Evolutionary conservation across 2,797 vertebrate genomes (phyloP).

Genomic region (Leptatherina wallacei): DNA sequence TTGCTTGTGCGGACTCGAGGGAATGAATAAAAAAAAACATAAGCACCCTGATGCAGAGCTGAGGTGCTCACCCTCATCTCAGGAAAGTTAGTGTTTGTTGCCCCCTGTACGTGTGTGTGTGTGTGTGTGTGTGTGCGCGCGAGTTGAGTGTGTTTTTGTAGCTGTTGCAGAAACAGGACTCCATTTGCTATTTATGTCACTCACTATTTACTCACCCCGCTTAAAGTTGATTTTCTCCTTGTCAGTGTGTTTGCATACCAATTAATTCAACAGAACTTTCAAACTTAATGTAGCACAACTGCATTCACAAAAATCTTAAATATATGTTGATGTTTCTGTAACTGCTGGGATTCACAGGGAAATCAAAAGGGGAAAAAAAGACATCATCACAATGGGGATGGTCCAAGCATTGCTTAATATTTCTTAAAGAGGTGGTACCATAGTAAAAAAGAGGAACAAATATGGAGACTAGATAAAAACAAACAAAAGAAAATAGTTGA

Average conservation of each 20-base stretch:
- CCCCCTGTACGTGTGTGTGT: slow-evolving; percentile 16
- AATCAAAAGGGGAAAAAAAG: not conserved
- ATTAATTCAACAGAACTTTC: slow-evolving; percentile 11
- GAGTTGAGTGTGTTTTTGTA: slow-evolving; percentile 30
- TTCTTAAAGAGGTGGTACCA: too few species aligned
- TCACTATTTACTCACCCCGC: slow-evolving; percentile 41
- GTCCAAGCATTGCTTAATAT: too few species aligned
- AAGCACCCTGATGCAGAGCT: slow-evolving; percentile 28
- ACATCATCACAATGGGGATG: too few species aligned
- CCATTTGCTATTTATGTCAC: slow-evolving; percentile 60
- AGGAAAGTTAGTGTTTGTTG: slow-evolving; percentile 60
- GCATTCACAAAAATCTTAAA: not conserved
- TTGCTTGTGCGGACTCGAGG: slow-evolving; percentile 42
- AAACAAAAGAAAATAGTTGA: too few species aligned
- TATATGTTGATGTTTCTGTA: not conserved
- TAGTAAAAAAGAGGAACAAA: too few species aligned
- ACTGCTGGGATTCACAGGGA: too few species aligned
- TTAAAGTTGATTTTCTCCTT: slow-evolving; percentile 38
- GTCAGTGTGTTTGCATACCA: slow-evolving; percentile 30
- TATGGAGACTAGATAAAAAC: too few species aligned
- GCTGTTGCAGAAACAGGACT: slow-evolving; percentile 37
- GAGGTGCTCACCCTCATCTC: slow-evolving; percentile 52
- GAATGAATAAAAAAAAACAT: slow-evolving; percentile 55
- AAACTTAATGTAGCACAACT: not conserved
- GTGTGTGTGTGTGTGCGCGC: slow-evolving; percentile 11